Base-by-base conservation (phyloP, 35 echinoderm and acorn worm genomes). In the Heliocidaris tuberculata region DNA sequence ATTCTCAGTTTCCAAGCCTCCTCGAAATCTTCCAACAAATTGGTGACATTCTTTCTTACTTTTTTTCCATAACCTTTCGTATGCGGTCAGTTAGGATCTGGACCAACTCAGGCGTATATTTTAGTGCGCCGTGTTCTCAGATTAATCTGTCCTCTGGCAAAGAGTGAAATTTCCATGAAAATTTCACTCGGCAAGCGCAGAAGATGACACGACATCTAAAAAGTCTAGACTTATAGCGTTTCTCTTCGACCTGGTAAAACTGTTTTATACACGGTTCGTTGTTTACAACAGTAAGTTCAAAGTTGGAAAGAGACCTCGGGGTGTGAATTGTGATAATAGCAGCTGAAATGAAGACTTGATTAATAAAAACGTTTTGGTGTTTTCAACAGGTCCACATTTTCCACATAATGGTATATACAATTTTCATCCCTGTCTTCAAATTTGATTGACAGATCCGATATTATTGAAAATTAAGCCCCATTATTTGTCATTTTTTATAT, bases 191-290 rank as follows among this genome's bases (percentile, higher is more conserved):
- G 21, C 65, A n/a, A 42, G 65, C 0, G 65, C 27, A 78, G 27
- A 78, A 8, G 10, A 56, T 56, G 52, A 21, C 65, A 78, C 27
- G 65, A 78, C 4, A 17, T 5, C 21, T 42, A 42, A 42, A 42
- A 42, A 42, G 35, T 42, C 35, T 42, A 42, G 35, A 78, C 65
- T 78, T 13, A 56, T 15, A 2, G 10, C 11, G 52, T 78, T 78
- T 78, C 65, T 7, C 17, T 78, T 78, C 65, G 65, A 27, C 65
- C 21, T 78, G 65, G 65, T 78, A 19, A 78, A 78, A 78, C 27
- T 78, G 65, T 78, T 78, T 56, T 78, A 78, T 78, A n/a, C 65
- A 78, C 65, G 65, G 65, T 78, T 78, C 65, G 65, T 78, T 78
- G 27, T 78, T 21, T 19, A 78, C 65, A 78, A 78, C 21, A 27